Conservation (phyloP, 2,113 vertebrate genomes). For the Nibea albiflora region DNA sequence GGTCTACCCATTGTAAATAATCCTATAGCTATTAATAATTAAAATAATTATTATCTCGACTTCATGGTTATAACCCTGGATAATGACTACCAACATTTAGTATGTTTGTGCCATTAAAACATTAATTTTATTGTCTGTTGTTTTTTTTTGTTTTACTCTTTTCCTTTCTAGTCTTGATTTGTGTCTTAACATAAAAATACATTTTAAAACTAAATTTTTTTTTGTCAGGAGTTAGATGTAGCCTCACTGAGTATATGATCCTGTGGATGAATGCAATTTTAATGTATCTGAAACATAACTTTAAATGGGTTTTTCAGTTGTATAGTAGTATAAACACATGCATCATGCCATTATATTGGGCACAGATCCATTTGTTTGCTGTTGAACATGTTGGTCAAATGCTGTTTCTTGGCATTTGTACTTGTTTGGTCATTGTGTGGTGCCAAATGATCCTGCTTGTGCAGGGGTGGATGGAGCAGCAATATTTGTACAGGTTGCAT, state of each 20-base stretch:
- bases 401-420: neutral
- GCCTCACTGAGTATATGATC: neutral
- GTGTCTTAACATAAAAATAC: neutral
- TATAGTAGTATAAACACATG: neutral
- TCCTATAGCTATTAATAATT: constrained; percentile 10
- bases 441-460: constrained; percentile 15
- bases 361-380: constrained; percentile 8
- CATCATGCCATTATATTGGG: neutral
- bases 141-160: neutral
- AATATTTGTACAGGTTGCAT: constrained; percentile 5
- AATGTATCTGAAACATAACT: neutral
- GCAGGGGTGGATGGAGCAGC: neutral
- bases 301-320: neutral
- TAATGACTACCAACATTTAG: neutral
- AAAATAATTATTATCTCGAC: constrained; percentile 6
- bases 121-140: neutral
- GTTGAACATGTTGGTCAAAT: neutral
- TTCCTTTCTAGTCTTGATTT: neutral
- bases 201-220: too few species aligned
- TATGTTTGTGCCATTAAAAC: constrained; percentile 2
- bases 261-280: neutral
- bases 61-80: neutral
- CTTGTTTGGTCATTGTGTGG: neutral
- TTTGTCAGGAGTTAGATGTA: neutral
- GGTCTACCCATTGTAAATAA: constrained; percentile 23